Conservation (phyloP, 2,113 vertebrate genomes). For the Rhynchopsitta pachyrhyncha region DNA sequence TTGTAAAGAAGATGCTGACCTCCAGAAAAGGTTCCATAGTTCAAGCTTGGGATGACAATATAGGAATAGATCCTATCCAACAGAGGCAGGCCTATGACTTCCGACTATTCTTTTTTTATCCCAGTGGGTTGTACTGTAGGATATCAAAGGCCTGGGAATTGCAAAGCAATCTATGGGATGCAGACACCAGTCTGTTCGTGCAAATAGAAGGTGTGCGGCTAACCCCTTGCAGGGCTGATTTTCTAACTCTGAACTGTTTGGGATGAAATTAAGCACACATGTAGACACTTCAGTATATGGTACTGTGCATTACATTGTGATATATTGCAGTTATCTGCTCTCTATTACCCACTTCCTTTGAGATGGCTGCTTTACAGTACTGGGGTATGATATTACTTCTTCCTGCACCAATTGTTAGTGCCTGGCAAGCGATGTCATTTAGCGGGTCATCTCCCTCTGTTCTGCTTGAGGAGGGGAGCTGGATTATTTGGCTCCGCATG, state of each 20-base stretch:
- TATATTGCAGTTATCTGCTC: neutral
- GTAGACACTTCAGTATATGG: neutral
- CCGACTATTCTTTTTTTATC: neutral
- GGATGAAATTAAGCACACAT: neutral
- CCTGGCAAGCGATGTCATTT: neutral
- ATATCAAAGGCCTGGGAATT: neutral
- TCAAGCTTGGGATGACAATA: neutral
- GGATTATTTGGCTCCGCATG: neutral
- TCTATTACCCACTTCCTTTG: neutral
- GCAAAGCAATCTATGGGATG: neutral
- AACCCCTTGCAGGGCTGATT: rapidly evolving
- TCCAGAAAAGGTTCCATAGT: neutral
- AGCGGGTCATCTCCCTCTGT: neutral
- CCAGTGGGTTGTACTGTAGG: neutral
- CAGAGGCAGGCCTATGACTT: neutral
- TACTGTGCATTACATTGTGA: neutral
- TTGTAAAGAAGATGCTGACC: neutral
- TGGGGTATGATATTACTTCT: rapidly evolving
- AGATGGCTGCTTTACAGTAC: neutral
- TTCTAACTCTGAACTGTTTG: neutral
- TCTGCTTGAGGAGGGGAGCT: neutral
- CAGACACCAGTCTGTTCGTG: neutral
- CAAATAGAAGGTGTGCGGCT: neutral
- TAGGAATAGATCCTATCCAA: neutral
- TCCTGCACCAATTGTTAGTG: neutral